A percentile compares a stretch with the other conserved stretches of the same genome.
phyloP scores from a whole-genome alignment of 2,888 invertebrate species.

The Idaea dimidiata region DNA sequence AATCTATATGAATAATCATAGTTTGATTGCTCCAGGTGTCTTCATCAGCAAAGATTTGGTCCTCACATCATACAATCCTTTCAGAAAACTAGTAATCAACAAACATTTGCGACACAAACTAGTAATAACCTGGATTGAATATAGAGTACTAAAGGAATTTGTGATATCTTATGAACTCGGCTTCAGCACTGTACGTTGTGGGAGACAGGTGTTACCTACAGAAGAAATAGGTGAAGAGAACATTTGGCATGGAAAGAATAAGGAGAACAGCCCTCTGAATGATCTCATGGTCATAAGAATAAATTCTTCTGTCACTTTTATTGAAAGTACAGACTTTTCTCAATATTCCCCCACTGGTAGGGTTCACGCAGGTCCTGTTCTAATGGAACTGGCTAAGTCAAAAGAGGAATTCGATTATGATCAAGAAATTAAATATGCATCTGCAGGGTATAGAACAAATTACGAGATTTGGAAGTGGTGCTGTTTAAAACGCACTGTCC shows the following conservation, averaged over 20 bases:
- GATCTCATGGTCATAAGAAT: slow-evolving; percentile 17
- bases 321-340: background rate
- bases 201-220: slow-evolving; percentile 13
- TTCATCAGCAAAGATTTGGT: slow-evolving; percentile 9
- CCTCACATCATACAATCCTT: slow-evolving; percentile 18
- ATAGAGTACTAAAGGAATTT: background rate
- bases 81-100: slow-evolving; percentile 8
- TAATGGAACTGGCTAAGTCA: background rate
- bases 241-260: slow-evolving; percentile 7
- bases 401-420: background rate
- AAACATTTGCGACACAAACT: background rate
- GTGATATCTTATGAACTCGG: slow-evolving; percentile 4
- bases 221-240: background rate
- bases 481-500: slow-evolving; percentile 6
- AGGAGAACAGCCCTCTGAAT: slow-evolving; percentile 14
- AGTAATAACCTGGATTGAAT: background rate
- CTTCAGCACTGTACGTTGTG: slow-evolving; percentile 8
- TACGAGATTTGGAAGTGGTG: slow-evolving; percentile 9
- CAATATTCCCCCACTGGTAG: slow-evolving; percentile 8
- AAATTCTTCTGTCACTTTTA: background rate
- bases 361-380: background rate
- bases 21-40: slow-evolving; percentile 9
- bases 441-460: background rate
- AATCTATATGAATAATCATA: background rate
- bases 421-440: background rate